phyloP scores from a whole-genome alignment of 2,888 invertebrate genomes.

The Agrotis puta region DNA sequence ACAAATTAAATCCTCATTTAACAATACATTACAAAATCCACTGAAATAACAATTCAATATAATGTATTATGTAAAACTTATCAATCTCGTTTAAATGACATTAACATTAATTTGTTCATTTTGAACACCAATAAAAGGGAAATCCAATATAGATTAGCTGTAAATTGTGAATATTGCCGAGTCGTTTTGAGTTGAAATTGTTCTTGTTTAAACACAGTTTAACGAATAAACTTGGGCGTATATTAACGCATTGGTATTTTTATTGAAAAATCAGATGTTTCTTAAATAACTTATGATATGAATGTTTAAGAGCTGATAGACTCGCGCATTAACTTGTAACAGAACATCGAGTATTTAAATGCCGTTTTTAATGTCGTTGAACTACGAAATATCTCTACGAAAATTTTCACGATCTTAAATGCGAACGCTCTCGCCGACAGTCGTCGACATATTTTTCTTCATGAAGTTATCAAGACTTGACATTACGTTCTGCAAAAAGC shows the following conservation, averaged over 20 bases:
- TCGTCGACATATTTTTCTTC: no score
- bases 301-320: neutral
- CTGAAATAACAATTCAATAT: slow-evolving; percentile 18
- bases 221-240: slow-evolving; percentile 1
- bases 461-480: no score
- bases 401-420: no score
- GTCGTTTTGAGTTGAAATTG: slow-evolving; percentile 40
- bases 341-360: no score
- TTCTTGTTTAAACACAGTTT: slow-evolving; percentile 32
- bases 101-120: slow-evolving; percentile 42
- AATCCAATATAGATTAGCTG: slow-evolving; percentile 45
- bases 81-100: slow-evolving; percentile 29
- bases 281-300: neutral
- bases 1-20: neutral
- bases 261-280: neutral
- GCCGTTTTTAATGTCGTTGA: no score
- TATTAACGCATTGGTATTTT: neutral
- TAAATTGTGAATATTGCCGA: slow-evolving; percentile 23
- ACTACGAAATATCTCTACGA: no score
- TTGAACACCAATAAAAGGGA: slow-evolving; percentile 44
- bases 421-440: no score
- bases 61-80: slow-evolving; percentile 1
- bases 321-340: no score
- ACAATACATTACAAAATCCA: neutral
- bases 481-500: no score